Evolutionary conservation across 2,888 invertebrate species (phyloP), one percentile per base, ranked within the genome.

Genomic region (Aleiodes testaceus): DNA sequence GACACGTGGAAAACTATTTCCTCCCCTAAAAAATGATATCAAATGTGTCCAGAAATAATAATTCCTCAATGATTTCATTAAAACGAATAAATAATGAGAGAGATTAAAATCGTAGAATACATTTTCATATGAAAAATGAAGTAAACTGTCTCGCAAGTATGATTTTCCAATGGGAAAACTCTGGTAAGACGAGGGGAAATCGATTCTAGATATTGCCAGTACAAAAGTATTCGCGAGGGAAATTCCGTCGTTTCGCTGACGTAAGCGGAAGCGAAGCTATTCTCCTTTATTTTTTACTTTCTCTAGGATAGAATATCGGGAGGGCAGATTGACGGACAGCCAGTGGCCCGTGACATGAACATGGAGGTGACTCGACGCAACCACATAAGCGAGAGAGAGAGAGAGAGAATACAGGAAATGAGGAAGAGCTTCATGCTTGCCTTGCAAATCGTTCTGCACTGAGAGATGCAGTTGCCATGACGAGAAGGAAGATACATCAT

Each of bases 311-410:
- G 47, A 47, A 47, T 72, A 66, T 71, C 44, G 66, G 59, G 80
- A 78, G 74, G 79, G 73, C 78, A 77, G 81, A 84, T 80, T 85
- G 85, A 85, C 83, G 81, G 85, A 84, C 85, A 83, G 79, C 73
- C 78, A 79, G 81, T 81, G 81, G 81, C 81, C 84, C 82, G 77
- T 83, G 84, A 83, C 82, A 78, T 77, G 78, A 61, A 67, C 69
- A 52, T 44, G 11, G 47, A 47, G 70, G 68, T 71, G 42, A 72
- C 66, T 69, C 61, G 53, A 36, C 47, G 50, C 70, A 71, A 66
- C 69, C 36, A 36, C 36, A 36, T 36, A 66, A 36, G 36, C 36
- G 6, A 36, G 36, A 36, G 36, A 36, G 9, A 36, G 9, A 36
- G 36, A 36, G 36, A 36, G 1, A 36, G 36, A 36, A 36, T 36